Evolutionary conservation across 2,797 vertebrate species (phyloP).

Genomic region (Premnoplex brunnescens): DNA sequence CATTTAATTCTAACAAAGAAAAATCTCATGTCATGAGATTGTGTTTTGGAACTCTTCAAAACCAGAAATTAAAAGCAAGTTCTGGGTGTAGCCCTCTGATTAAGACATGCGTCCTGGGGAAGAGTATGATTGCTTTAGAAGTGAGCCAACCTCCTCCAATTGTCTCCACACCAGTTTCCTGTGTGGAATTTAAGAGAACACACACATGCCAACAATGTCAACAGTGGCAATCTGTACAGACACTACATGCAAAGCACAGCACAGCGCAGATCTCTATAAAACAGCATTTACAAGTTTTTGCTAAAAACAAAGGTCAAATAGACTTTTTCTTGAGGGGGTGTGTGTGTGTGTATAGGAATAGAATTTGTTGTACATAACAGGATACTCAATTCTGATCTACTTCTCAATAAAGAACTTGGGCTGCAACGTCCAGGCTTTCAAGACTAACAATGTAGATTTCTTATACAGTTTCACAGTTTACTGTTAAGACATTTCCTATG

Average conservation of each 20-base stretch:
- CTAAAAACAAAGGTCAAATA: not conserved
- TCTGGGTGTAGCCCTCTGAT: not conserved
- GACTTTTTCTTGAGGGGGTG: not conserved
- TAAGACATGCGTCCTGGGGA: not conserved
- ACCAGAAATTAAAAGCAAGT: not conserved
- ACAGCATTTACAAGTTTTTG: not conserved
- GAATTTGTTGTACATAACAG: not conserved
- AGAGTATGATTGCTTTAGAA: not conserved
- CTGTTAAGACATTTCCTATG: not conserved
- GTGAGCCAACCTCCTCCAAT: not conserved
- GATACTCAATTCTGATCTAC: not conserved
- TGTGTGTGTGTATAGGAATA: not conserved
- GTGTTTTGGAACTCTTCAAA: not conserved
- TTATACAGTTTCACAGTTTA: not conserved
- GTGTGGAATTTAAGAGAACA: not conserved
- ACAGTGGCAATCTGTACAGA: not conserved
- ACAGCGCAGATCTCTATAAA: not conserved
- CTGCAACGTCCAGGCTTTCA: not conserved
- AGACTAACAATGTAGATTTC: not conserved
- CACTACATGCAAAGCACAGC: not conserved
- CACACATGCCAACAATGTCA: not conserved
- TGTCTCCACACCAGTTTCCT: slow-evolving; percentile 8
- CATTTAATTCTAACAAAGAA: not conserved
- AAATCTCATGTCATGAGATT: not conserved
- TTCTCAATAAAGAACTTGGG: not conserved